These are phyloP conservation scores for Gallirallus australis DNA, from an alignment of 2,797 vertebrate species.

Conservation along the genomic window DNA sequence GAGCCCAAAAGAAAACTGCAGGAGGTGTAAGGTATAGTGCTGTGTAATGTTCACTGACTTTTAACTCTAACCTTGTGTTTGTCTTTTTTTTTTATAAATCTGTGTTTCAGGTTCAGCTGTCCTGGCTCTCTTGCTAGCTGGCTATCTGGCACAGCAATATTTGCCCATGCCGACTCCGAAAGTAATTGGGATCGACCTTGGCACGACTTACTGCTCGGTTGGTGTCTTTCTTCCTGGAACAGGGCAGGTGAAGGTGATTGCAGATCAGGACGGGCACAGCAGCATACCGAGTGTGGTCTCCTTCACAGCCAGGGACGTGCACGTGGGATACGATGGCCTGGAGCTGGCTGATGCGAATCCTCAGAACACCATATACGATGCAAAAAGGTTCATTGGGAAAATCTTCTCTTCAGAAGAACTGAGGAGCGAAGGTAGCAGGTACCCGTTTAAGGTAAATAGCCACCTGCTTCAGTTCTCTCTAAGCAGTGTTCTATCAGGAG, in stretches of 20 bases:
- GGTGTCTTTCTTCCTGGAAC: slow-evolving; percentile 93
- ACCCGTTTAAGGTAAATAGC: slow-evolving; percentile 91
- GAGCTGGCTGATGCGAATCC: slow-evolving; percentile 89
- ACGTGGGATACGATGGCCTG: slow-evolving; percentile 89
- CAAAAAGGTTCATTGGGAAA: slow-evolving; percentile 97
- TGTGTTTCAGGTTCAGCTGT: slow-evolving; percentile 89
- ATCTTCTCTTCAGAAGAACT: slow-evolving; percentile 85
- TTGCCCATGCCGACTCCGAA: slow-evolving; percentile 91
- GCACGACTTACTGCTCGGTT: slow-evolving; percentile 96
- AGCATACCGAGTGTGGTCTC: slow-evolving; percentile 95
- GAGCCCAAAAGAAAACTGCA: background rate
- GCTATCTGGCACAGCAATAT: slow-evolving; percentile 96
- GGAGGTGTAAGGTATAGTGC: background rate
- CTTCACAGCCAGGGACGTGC: slow-evolving; percentile 83
- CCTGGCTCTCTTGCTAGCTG: slow-evolving; percentile 92
- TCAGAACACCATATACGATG: slow-evolving; percentile 94
- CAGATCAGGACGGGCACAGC: slow-evolving; percentile 86
- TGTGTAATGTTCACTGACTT: rapidly evolving
- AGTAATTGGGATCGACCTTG: slow-evolving; percentile 94
- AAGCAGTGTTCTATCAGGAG: background rate
- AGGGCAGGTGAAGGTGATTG: slow-evolving; percentile 91
- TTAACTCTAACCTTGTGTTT: background rate
- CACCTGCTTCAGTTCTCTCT: background rate
- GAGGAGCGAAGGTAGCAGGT: slow-evolving; percentile 87
- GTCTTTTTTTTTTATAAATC: background rate